A percentile compares a stretch with the other conserved stretches of the same genome.
Evolutionary conservation across 2,888 invertebrate genomes (phyloP).

Genomic region (Cheilosia grossa): DNA sequence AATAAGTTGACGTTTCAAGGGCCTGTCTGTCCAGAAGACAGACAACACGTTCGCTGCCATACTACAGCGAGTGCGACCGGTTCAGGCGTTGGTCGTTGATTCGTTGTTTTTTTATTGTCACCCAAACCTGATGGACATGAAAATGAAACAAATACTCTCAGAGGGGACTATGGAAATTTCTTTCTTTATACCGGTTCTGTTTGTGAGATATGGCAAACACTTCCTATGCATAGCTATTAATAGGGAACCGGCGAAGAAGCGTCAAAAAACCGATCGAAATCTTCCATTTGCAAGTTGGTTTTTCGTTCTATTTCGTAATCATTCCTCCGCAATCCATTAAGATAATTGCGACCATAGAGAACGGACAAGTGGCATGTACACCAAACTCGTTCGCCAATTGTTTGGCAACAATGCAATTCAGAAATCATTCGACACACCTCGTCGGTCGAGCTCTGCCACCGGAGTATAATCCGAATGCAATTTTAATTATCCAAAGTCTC

Average conservation of each 20-base stretch:
- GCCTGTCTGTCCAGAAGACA: slow-evolving; percentile 39
- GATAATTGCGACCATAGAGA: slow-evolving; percentile 33
- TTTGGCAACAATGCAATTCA: neutral
- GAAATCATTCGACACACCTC: slow-evolving; percentile 7
- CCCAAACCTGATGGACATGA: slow-evolving; percentile 59
- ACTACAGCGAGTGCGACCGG: slow-evolving; percentile 36
- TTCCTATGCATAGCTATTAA: slow-evolving; percentile 1
- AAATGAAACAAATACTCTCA: slow-evolving; percentile 30
- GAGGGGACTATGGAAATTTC: slow-evolving; percentile 37
- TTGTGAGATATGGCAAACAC: slow-evolving; percentile 60
- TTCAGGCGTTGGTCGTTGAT: slow-evolving; percentile 62
- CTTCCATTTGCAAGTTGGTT: neutral
- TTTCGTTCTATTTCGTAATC: neutral
- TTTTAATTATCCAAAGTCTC: slow-evolving; percentile 59
- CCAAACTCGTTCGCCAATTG: slow-evolving; percentile 4
- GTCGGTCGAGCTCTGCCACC: neutral
- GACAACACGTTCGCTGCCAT: neutral
- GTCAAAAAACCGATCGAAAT: neutral
- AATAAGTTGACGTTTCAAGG: slow-evolving; percentile 64
- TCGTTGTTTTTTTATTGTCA: slow-evolving; percentile 30
- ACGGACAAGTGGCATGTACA: neutral
- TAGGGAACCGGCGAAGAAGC: slow-evolving; percentile 41
- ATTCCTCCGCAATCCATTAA: slow-evolving; percentile 45
- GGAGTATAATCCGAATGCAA: slow-evolving; percentile 37
- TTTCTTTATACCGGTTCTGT: slow-evolving; percentile 45